Evolutionary conservation across 2,797 vertebrate genomes (phyloP), one percentile per base, ranked within the genome.

Genomic region (Thaleichthys pacificus): DNA sequence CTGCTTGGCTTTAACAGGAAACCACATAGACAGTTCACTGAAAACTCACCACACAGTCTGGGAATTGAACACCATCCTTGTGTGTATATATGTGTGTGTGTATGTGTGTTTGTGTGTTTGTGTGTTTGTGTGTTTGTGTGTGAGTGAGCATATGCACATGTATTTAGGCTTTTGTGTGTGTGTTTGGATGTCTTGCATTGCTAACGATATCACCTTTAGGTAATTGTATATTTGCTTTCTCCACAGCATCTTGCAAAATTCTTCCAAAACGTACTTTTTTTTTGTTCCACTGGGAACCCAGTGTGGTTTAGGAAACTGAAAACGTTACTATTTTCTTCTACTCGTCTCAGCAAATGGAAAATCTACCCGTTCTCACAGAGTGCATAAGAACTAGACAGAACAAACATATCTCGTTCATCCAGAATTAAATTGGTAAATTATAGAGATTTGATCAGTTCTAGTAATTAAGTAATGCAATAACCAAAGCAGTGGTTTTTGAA

Each of bases 1-100:
- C 81, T 84, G 77, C 79, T 80, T 77, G 61, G 68, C 74, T 88
- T 88, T 83, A 79, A 85, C 80, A 84, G 81, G 77, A 88, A 89
- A 87, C 86, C 88, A 82, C 86, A 88, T 70, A 82, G 82, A 85
- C 79, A 84, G 79, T 62, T 65, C 60, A 61, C 62, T 49, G 49
- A 82, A 81, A 80, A 78, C 65, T 66, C 58, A 79, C 77, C 67
- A 75, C 73, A 71, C 72, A 75, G 78, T 69, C 76, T 72, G 30
- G 69, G 82, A 81, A 84, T 70, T 72, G 84, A 88, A 85, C 80
- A 80, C 79, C 78, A 82, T 76, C 79, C 65, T 26, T 64, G 26
- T 56, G 66, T 66, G 77, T 77, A 77, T 73, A 69, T 80, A 72
- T 71, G 71, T 66, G 76, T 70, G 71, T 71, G 70, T 61, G 49